Percentiles rank a stretch among this genome's conserved stretches.
Evolutionary conservation across 2,888 invertebrate genomes (phyloP).

Genomic region (Drosophila pseudotalamancana): DNA sequence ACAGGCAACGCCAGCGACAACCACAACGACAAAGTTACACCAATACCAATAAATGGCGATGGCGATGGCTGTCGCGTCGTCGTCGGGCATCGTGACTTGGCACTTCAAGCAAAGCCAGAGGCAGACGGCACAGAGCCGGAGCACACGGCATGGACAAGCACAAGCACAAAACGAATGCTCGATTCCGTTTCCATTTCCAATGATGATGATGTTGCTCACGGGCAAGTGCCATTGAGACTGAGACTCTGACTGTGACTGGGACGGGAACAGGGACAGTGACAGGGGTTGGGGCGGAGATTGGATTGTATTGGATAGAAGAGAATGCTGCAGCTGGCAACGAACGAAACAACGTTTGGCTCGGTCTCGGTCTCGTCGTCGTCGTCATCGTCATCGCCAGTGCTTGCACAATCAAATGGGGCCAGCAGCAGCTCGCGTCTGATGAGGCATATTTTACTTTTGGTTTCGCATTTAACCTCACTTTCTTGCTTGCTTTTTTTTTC

Average conservation of each 20-base stretch:
- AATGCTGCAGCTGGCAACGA: slow-evolving; percentile 53
- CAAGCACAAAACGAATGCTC: slow-evolving; percentile 33
- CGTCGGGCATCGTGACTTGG: slow-evolving; percentile 72
- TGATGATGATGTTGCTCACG: slow-evolving; percentile 59
- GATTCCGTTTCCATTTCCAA: slow-evolving; percentile 41
- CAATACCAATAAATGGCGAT: slow-evolving; percentile 61
- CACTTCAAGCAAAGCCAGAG: slow-evolving; percentile 54
- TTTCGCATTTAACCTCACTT: slow-evolving; percentile 70
- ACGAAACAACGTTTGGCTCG: slow-evolving; percentile 47
- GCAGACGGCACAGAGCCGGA: slow-evolving; percentile 38
- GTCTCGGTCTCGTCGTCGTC: slow-evolving; percentile 24
- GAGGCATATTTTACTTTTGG: slow-evolving; percentile 62
- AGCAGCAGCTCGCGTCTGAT: slow-evolving; percentile 52
- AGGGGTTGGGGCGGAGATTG: not conserved
- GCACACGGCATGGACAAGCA: slow-evolving; percentile 35
- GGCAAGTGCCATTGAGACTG: slow-evolving; percentile 30
- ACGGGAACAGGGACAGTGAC: not conserved
- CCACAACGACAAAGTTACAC: slow-evolving; percentile 62
- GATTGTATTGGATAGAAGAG: slow-evolving; percentile 29
- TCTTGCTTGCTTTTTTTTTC: slow-evolving; percentile 11
- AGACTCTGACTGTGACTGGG: not conserved
- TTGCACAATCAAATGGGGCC: slow-evolving; percentile 67
- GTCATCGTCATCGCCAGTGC: slow-evolving; percentile 49
- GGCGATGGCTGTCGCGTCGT: slow-evolving; percentile 40
- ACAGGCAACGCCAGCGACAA: slow-evolving; percentile 51